Percentiles rank a stretch among this genome's conserved stretches.
phyloP scores from a whole-genome alignment of 2,113 vertebrate genomes.

The Dasyurus viverrinus region DNA sequence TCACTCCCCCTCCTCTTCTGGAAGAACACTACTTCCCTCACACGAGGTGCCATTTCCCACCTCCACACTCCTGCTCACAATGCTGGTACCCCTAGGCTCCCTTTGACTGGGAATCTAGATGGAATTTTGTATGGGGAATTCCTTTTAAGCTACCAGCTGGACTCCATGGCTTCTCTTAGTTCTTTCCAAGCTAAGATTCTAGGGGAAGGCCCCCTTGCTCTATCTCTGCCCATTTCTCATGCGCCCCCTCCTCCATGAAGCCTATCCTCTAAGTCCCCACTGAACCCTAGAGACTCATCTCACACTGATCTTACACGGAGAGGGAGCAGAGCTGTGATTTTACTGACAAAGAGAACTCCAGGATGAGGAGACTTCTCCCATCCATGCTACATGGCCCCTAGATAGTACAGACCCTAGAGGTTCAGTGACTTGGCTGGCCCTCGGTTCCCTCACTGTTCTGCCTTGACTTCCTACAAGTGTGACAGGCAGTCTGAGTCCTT shows the following conservation, averaged over 20 bases:
- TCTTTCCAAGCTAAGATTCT: background rate
- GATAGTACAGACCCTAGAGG: background rate
- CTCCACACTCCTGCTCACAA: accelerated
- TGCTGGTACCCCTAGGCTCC: background rate
- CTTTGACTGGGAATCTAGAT: background rate
- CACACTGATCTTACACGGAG: background rate
- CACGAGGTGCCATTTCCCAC: accelerated
- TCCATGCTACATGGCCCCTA: background rate
- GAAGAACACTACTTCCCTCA: accelerated
- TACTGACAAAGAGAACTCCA: background rate
- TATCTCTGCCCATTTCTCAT: background rate
- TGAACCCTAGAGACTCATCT: background rate
- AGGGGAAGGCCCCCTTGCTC: background rate
- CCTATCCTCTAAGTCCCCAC: background rate
- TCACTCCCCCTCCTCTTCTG: no score
- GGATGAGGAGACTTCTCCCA: background rate
- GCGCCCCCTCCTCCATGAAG: background rate
- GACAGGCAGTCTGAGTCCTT: background rate
- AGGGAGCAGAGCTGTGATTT: background rate
- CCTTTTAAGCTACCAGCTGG: background rate
- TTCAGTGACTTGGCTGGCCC: no score
- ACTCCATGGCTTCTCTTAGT: background rate
- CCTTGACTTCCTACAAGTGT: background rate
- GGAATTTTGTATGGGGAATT: background rate
- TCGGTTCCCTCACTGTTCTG: background rate